phyloP scores from a whole-genome alignment of 64 coral and sea anemone species.

The Montipora capricornis region DNA sequence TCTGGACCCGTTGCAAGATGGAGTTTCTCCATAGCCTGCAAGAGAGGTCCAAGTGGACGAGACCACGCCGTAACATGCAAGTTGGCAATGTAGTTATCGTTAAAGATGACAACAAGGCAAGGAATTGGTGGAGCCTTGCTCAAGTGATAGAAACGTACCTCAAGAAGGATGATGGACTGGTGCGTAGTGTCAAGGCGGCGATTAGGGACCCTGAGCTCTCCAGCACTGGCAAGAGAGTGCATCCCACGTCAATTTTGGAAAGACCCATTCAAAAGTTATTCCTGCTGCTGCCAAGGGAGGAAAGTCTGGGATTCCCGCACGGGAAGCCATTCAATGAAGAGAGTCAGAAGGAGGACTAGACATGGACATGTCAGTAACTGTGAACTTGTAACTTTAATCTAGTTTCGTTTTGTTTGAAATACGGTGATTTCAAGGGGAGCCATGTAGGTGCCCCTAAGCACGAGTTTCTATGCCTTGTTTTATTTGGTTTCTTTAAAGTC shows the following conservation, averaged over 20 bases:
- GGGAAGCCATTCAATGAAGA: conserved; percentile 15
- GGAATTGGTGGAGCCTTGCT: conserved; percentile 20
- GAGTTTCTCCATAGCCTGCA: conserved; percentile 34
- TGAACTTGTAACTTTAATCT: too few species aligned
- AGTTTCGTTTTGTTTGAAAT: too few species aligned
- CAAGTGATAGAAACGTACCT: conserved; percentile 7
- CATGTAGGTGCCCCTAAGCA: too few species aligned
- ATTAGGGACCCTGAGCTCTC: too few species aligned
- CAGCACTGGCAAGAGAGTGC: too few species aligned
- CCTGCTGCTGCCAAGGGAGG: conserved; percentile 21
- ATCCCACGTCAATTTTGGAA: too few species aligned
- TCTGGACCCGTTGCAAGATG: conserved; percentile 26
- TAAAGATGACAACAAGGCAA: conserved; percentile 18
- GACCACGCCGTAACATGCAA: conserved; percentile 26
- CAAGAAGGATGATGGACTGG: not conserved
- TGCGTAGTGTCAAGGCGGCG: too few species aligned
- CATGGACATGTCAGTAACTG: too few species aligned
- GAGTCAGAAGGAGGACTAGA: conserved; percentile 10
- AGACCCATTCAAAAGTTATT: too few species aligned
- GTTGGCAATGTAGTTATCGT: conserved; percentile 30
- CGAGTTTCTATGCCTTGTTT: too few species aligned
- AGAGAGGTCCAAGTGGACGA: conserved; percentile 27
- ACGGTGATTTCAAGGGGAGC: too few species aligned
- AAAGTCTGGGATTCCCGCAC: not conserved
- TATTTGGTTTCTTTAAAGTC: too few species aligned